Conservation (phyloP, 2,888 invertebrate genomes). For the Sminthurides aquaticus region DNA sequence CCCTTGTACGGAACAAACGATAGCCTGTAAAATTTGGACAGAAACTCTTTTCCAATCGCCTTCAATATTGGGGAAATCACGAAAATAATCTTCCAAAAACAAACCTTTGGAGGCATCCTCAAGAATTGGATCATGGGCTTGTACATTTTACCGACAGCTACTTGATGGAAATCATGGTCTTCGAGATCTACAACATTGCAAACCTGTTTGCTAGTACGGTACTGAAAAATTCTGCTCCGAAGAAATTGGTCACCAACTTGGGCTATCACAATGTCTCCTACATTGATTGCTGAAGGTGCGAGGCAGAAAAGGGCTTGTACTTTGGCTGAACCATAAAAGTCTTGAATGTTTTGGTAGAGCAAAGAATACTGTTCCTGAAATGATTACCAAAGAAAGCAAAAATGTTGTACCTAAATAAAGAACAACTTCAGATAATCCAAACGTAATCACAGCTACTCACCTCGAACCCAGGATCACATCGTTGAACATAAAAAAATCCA, state of each 20-base stretch:
- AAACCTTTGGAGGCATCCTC: slow-evolving; percentile 1
- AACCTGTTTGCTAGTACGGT: background rate
- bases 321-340: background rate
- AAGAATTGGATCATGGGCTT: background rate
- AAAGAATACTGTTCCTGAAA: background rate
- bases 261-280: background rate
- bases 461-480: background rate
- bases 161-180: slow-evolving; percentile 5
- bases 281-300: background rate
- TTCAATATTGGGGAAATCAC: no score
- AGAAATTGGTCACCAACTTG: background rate
- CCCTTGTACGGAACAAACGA: background rate
- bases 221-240: background rate
- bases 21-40: background rate
- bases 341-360: background rate
- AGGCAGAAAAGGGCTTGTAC: background rate
- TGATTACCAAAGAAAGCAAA: no score
- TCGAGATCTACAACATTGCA: slow-evolving; percentile 3
- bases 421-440: no score
- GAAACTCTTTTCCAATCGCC: background rate
- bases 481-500: background rate
- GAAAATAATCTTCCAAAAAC: no score
- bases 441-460: no score
- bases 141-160: background rate
- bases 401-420: no score